Evolutionary conservation across 2,888 invertebrate genomes (phyloP).

Genomic region (Melinopterus prodromus): DNA sequence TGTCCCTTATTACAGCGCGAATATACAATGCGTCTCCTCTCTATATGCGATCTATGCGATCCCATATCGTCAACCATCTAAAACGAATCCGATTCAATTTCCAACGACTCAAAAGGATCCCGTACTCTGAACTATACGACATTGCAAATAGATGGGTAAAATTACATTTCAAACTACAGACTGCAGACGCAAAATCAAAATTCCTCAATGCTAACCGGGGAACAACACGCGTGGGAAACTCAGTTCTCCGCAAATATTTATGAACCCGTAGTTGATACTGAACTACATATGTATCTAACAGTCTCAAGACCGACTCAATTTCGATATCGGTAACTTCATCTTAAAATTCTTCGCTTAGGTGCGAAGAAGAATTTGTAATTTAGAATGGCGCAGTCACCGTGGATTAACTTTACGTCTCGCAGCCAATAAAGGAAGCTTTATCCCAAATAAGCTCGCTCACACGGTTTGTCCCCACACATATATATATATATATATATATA

Average conservation of each 20-base stretch:
- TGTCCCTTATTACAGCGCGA: neutral
- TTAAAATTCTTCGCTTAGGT: no score
- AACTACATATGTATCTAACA: neutral
- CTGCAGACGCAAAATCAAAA: neutral
- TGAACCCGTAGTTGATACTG: neutral
- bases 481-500: no score
- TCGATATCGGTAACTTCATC: neutral
- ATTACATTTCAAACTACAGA: constrained; percentile 4
- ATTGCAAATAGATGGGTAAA: neutral
- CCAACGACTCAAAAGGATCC: neutral
- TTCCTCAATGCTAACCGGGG: neutral
- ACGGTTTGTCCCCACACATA: no score
- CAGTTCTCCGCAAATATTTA: no score
- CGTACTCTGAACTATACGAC: neutral
- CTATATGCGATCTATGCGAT: neutral
- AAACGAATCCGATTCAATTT: neutral
- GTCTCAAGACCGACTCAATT: neutral
- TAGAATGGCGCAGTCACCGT: no score
- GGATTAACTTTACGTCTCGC: no score
- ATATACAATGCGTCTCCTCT: neutral
- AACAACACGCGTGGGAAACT: neutral
- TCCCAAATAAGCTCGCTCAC: no score
- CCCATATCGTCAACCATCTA: neutral
- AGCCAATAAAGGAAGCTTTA: no score
- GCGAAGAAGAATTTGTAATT: no score